These are phyloP conservation scores for Patagioenas fasciata DNA, from an alignment of 2,113 vertebrate species.

Conservation along the genomic window DNA sequence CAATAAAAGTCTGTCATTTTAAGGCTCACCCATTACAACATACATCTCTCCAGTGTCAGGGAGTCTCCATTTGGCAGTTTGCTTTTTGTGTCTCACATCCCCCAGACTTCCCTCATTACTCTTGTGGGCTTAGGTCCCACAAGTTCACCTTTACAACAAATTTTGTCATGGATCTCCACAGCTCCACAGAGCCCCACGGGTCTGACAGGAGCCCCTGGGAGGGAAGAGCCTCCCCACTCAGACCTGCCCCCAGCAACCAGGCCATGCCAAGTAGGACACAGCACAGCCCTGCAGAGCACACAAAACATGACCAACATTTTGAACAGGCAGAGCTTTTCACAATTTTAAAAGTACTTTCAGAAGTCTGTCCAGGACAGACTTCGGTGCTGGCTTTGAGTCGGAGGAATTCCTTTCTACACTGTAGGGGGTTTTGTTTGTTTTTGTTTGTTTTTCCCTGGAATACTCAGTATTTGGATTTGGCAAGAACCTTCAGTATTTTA, in stretches of 20 bases:
- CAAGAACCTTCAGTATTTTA: background rate
- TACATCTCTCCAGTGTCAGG: background rate
- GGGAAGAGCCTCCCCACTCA: background rate
- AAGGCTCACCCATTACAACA: background rate
- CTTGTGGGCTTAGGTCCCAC: background rate
- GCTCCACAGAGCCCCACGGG: rapidly evolving
- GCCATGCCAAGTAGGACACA: background rate
- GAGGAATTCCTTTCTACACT: background rate
- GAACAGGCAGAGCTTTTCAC: conserved; percentile 1
- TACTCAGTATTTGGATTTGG: background rate
- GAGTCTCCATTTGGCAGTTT: background rate
- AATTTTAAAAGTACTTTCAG: background rate
- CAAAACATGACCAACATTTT: background rate
- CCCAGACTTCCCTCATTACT: background rate
- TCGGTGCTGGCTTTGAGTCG: background rate
- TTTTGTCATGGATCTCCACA: background rate
- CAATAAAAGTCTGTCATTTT: background rate
- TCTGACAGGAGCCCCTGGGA: rapidly evolving
- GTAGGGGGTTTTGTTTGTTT: too few species aligned
- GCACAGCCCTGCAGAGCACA: background rate
- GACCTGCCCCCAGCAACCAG: background rate
- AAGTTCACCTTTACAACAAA: background rate
- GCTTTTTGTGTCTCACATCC: background rate
- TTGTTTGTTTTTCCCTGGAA: background rate
- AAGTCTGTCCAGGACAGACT: background rate